Base-by-base conservation (phyloP, 2,113 vertebrate genomes). In the Gymnogyps californianus region DNA sequence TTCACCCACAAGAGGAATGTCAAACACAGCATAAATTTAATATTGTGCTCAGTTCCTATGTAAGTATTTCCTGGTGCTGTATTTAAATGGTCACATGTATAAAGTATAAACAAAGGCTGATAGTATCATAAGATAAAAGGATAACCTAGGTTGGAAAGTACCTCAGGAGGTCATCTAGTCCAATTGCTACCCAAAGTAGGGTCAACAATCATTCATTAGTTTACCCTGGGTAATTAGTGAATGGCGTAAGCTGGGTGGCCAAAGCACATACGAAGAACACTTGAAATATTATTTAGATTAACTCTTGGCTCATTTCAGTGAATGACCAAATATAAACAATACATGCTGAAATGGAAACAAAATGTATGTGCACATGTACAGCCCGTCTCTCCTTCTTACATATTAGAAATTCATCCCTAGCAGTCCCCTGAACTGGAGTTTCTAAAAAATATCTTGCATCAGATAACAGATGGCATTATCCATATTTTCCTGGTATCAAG, bases 291-390 rank as follows among this genome's bases (percentile, higher is more conserved):
- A 87, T 49, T 69, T 74, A 79, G 25, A 66, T 62, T 79, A 88
- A 90, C 32, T 42, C 34, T 26, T 36, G 24, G 11, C n/a, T 86
- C 16, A 8, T 92, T 92, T 61, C 16, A 83, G 36, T 38, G n/a
- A 89, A 66, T 31, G 19, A 89, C 13, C 16, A 51, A 84, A 79
- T 16, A 75, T 13, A 84, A 91, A 32, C 34, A 76, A 47, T 14
- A 87, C 8, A 36, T 16, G 4, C 34, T 85, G 54, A 67, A 77
- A 81, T 13, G 8, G 34, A 83, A 92, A 77, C 11, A 83, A 28
- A 61, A 29, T 11, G 3, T 36, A 47, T 40, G 6, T 61, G 16
- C 16, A 9, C 0, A 0, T 5, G 15, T 54, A 42, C 22, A 91
- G 22, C 28, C n/a, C 10, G 9, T 28, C 36, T 59, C 40, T 76